A percentile compares a stretch with the other conserved stretches of the same genome.
phyloP scores from a whole-genome alignment of 2,888 invertebrate genomes.

The Cosmia trapezina region DNA sequence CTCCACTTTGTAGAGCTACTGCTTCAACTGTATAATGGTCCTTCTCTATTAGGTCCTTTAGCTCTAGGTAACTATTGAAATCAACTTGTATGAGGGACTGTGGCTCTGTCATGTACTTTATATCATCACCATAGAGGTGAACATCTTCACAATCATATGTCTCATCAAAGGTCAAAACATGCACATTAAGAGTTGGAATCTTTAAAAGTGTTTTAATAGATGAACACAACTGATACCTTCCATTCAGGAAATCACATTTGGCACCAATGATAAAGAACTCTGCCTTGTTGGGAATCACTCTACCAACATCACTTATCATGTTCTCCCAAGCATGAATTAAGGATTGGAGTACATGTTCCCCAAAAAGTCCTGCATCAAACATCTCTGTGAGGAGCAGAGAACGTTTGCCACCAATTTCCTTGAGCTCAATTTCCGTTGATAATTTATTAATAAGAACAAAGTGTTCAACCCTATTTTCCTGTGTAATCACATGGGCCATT shows the following conservation, averaged over 20 bases:
- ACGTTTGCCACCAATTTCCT: conserved; percentile 89
- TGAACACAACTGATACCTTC: conserved; percentile 83
- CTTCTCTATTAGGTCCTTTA: conserved; percentile 76
- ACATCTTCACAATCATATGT: conserved; percentile 94
- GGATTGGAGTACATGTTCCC: conserved; percentile 93
- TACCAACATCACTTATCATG: conserved; percentile 87
- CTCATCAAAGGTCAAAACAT: conserved; percentile 82
- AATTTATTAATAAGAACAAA: conserved; percentile 90
- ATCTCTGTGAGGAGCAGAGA: conserved; percentile 94
- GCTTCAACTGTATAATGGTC: conserved; percentile 76
- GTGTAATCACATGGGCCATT: conserved; percentile 87
- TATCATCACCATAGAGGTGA: conserved; percentile 83
- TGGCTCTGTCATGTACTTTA: conserved; percentile 91
- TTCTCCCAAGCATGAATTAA: conserved; percentile 93
- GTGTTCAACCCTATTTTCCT: conserved; percentile 87
- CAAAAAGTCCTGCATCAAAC: conserved; percentile 95
- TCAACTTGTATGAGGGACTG: conserved; percentile 90
- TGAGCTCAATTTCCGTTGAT: conserved; percentile 90
- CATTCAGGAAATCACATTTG: conserved; percentile 88
- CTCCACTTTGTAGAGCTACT: conserved; percentile 85
- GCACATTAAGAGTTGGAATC: conserved; percentile 72
- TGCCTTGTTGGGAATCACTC: conserved; percentile 91
- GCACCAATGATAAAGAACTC: conserved; percentile 92
- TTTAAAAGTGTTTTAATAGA: conserved; percentile 75
- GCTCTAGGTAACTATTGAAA: conserved; percentile 90